Evolutionary conservation across 1,140 invertebrate species (phyloP).

Genomic region (Diploscapter pachys): DNA sequence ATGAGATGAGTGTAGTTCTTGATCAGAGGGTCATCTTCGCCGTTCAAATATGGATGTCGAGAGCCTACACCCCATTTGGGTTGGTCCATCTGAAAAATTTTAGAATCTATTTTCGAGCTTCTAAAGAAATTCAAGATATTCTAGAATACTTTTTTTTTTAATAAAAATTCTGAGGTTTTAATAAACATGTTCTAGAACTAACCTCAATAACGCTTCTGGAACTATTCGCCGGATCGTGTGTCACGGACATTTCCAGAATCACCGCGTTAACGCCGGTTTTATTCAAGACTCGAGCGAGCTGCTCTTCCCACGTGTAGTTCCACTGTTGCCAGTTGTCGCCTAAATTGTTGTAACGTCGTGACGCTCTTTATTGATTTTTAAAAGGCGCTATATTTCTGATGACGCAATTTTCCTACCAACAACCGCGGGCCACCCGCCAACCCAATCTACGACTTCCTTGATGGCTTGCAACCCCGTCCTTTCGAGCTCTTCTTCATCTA

Average conservation of each 20-base stretch:
- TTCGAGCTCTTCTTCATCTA: conserved; percentile 47
- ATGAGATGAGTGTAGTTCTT: conserved; percentile 63
- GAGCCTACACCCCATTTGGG: conserved; percentile 76
- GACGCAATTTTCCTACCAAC: conserved; percentile 61
- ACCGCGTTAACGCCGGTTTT: conserved; percentile 83
- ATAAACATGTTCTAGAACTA: no score
- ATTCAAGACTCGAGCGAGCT: conserved; percentile 71
- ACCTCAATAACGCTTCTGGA: conserved; percentile 30
- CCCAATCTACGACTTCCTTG: conserved; percentile 65
- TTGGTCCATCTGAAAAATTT: conserved; percentile 71
- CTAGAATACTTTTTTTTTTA: no score
- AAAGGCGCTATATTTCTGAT: no score
- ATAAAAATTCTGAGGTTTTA: no score
- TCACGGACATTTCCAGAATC: conserved; percentile 84
- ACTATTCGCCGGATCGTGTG: conserved; percentile 80
- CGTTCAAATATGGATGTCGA: conserved; percentile 76
- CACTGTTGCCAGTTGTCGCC: conserved; percentile 71
- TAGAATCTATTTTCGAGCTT: no score
- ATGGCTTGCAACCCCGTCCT: conserved; percentile 35
- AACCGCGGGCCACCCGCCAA: conserved; percentile 86
- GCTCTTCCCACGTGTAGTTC: conserved; percentile 70
- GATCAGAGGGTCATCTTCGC: conserved; percentile 60
- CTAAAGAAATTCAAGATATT: no score
- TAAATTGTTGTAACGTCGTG: not conserved
- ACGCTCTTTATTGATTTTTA: no score